Conservation (phyloP, 2,797 vertebrate species). For the Ctenochaetus hawaiiensis region DNA sequence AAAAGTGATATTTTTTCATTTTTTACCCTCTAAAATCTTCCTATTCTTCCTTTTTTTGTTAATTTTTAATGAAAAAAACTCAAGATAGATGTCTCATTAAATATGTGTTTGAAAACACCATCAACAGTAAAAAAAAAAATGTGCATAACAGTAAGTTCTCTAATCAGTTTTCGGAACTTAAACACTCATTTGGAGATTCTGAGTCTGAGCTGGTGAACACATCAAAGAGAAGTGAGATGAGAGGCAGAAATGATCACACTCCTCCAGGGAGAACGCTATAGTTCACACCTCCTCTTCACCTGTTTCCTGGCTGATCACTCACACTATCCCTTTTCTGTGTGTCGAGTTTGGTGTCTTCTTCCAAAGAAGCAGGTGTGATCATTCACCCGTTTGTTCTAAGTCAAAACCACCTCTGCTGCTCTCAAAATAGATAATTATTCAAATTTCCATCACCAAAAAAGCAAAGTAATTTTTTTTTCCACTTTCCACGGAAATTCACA, state of each 20-base stretch:
- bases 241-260: slow-evolving; percentile 76
- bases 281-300: slow-evolving; percentile 75
- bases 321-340: slow-evolving; percentile 42
- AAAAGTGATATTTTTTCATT: neutral
- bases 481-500: slow-evolving; percentile 28
- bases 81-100: neutral
- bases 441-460: slow-evolving; percentile 48
- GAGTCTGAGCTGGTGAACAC: slow-evolving; percentile 48
- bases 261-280: slow-evolving; percentile 63
- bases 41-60: neutral
- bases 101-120: slow-evolving; percentile 3
- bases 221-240: slow-evolving; percentile 78
- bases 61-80: neutral
- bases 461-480: slow-evolving; percentile 9
- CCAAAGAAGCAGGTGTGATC: slow-evolving; percentile 74
- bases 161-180: slow-evolving; percentile 20
- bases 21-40: neutral
- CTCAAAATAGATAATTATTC: slow-evolving; percentile 63
- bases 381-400: slow-evolving; percentile 58
- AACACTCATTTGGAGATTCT: slow-evolving; percentile 30
- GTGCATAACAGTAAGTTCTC: slow-evolving; percentile 1
- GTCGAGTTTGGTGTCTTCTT: slow-evolving; percentile 50
- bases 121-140: neutral
- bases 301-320: slow-evolving; percentile 55
- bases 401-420: slow-evolving; percentile 55